Base-by-base conservation (phyloP, 2,113 vertebrate species). In the Nanorana parkeri region DNA sequence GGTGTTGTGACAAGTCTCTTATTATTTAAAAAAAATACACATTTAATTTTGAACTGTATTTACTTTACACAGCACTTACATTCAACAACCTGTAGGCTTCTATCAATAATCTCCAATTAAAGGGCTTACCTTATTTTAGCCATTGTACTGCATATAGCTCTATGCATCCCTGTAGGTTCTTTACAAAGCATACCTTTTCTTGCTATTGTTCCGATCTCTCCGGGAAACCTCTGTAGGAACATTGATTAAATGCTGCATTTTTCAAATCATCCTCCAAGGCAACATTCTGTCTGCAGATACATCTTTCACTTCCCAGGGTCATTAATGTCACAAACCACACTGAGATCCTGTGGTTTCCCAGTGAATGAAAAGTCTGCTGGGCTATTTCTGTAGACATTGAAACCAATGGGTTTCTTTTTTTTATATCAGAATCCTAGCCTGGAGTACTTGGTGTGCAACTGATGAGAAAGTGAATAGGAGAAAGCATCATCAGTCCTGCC, bases 221-320 rank as follows among this genome's bases (percentile, higher is more conserved):
- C 21, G 60, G 54, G 56, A 77, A 72, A 74, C 26, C 28, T 74
- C 26, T 55, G 56, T 32, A 54, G 63, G 76, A 79, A 74, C 68
- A 65, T 56, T 74, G 79, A 74, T 81, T 81, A 63, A 81, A 81
- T 74, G 60, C 65, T 73, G 61, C 24, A 81, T 81, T 74, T 66
- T 66, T 81, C 79, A 81, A 4, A 55, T 61, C 41, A 65, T 74
- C 58, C 79, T 73, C 69, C 26, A 65, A 81, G 79, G 79, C 69
- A 52, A 29, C 60, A 26, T 65, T 73, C 69, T 66, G 78, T 52
- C 78, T 73, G 60, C 58, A 47, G 41, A 72, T 66, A 64, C 41
- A 81, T 81, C 79, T 81, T 81, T 81, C 69, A 81, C 60, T 74
- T 74, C 60, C 26, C 69, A 52, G 79, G 79, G 69, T 74, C 65